Conservation (phyloP, 2,113 vertebrate genomes). For the Tautogolabrus adspersus region DNA sequence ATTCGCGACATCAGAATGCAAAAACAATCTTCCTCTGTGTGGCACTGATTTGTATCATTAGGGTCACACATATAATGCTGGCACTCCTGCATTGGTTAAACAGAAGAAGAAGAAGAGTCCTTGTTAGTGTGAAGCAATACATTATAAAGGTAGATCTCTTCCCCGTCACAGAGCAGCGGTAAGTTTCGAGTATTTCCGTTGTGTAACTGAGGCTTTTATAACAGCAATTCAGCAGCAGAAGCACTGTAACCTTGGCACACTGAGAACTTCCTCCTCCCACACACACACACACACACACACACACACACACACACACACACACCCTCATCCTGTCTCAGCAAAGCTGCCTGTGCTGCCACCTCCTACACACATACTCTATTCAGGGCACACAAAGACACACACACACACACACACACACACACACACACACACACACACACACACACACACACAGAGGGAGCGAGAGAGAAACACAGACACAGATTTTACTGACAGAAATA, state of each 20-base stretch:
- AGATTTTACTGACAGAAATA: constrained; percentile 47
- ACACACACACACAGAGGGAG: background rate
- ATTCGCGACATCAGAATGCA: no score
- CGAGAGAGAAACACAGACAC: background rate
- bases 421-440: constrained; percentile 18
- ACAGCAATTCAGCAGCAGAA: constrained; percentile 45
- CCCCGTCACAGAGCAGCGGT: constrained; percentile 6
- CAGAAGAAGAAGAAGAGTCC: background rate
- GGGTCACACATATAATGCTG: no score
- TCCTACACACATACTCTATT: constrained; percentile 59
- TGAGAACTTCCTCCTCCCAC: constrained; percentile 62
- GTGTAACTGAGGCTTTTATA: constrained; percentile 62
- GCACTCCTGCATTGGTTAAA: no score
- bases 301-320: constrained; percentile 24
- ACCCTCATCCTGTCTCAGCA: constrained; percentile 58
- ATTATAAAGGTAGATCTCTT: constrained; percentile 17
- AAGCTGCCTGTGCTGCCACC: constrained; percentile 57
- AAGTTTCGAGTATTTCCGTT: constrained; percentile 51
- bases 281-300: constrained; percentile 23
- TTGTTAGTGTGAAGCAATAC: background rate
- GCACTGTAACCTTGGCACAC: constrained; percentile 62
- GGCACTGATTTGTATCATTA: no score
- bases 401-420: constrained; percentile 21
- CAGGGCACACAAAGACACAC: constrained; percentile 5
- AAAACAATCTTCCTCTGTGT: no score